Base-by-base conservation (phyloP, 37 sponge, comb jelly and placozoan species). In the Eunapius fragilis region DNA sequence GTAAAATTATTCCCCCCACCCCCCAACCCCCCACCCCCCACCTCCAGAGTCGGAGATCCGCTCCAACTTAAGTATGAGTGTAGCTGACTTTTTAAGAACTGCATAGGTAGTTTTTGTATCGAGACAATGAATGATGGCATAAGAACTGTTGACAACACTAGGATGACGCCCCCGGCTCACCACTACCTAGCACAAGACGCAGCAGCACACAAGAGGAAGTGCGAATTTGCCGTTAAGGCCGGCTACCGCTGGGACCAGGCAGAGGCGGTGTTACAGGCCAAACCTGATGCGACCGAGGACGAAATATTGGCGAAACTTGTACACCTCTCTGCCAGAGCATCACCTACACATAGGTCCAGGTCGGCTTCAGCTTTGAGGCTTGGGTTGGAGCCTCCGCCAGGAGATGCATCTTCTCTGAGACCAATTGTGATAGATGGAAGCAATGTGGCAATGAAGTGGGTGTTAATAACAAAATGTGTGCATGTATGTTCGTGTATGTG, bases 391-490 rank as follows among this genome's bases (percentile, higher is more conserved):
- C 67, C 69, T 2, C 27, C 31, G 7, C 30, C 75, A 9, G 77
- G 50, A 75, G 77, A 85, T 74, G 71, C 79, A 5, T 23, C 80
- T 4, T 32, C 34, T 0, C 86, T 94, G 58, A 85, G 95, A 69
- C 90, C 85, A 19, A 89, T 96, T 85, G 88, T 96, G 67, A 89
- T 96, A 45, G 97, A 96, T 89, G 97, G 97, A 11, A 96, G 97
- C 90, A 96, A 96, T 78, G 90, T 96, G 6, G 97, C 97, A 2
- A 96, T 96, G 95, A 96, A 83, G 97, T 96, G 50, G 79, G 94
- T 68, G 2, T 2, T 33, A 25, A 77, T 41, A 74, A 19, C 5
- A 75, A 78, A n/a, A 37, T 58, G 45, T 67, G 26, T 10, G 78
- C 4, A 9, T 82, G 73, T 13, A 41, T 13, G 9, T 9, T 35